Evolutionary conservation across 2,113 vertebrate species (phyloP).

Genomic region (Callospermophilus lateralis): DNA sequence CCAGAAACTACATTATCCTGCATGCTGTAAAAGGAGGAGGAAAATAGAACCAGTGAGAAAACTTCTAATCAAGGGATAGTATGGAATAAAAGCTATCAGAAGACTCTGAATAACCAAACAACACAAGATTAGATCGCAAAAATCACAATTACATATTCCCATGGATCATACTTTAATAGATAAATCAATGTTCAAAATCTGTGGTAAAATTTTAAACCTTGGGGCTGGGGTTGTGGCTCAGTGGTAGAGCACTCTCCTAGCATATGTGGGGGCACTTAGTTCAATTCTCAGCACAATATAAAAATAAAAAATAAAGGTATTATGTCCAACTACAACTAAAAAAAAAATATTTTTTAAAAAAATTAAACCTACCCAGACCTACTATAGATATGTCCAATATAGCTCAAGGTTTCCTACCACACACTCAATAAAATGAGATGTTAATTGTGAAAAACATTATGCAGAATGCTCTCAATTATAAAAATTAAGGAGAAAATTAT

Average conservation of each 20-base stretch:
- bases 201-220: conserved; percentile 5
- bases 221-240: too few species aligned
- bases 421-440: conserved; percentile 3
- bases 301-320: too few species aligned
- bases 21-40: neutral
- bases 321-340: too few species aligned
- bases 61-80: neutral
- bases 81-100: conserved; percentile 34
- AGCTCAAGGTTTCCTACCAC: neutral
- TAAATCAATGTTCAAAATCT: conserved; percentile 45
- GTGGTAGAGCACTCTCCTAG: too few species aligned
- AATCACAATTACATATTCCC: neutral
- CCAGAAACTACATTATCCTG: neutral
- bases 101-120: conserved; percentile 33
- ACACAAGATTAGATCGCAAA: conserved; percentile 51
- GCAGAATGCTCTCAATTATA: neutral
- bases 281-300: too few species aligned
- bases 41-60: neutral
- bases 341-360: too few species aligned
- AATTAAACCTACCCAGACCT: neutral
- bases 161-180: neutral
- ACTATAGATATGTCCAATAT: neutral
- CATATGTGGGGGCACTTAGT: too few species aligned
- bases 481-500: conserved; percentile 51
- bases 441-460: conserved; percentile 18